phyloP scores from a whole-genome alignment of 2,113 vertebrate species.

The Scomber japonicus region DNA sequence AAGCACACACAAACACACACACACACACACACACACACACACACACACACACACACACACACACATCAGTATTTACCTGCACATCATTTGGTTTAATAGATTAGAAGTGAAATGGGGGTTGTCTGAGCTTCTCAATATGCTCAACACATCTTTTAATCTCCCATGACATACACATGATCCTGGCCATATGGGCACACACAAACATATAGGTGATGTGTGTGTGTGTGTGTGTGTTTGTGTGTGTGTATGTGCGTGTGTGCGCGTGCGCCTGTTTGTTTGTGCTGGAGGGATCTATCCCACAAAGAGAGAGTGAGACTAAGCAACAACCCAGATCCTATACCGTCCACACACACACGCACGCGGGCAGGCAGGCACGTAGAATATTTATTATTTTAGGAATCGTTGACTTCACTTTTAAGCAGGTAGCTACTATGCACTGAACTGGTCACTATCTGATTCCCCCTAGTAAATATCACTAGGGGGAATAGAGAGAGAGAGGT shows the following conservation, averaged over 20 bases:
- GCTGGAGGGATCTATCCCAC: too few species aligned
- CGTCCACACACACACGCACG: background rate
- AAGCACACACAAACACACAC: background rate
- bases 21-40: background rate
- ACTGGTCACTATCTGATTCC: background rate
- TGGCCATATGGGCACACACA: background rate
- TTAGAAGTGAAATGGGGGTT: background rate
- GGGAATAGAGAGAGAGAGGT: background rate
- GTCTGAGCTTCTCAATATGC: background rate
- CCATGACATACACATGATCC: background rate
- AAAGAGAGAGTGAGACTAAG: background rate
- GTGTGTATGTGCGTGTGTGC: too few species aligned
- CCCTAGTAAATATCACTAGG: background rate
- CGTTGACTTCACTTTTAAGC: background rate
- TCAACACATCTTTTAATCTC: background rate
- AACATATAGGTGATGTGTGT: too few species aligned
- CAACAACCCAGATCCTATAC: slow-evolving; percentile 16
- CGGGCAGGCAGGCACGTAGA: background rate
- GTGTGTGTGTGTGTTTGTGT: too few species aligned
- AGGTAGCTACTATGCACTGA: background rate
- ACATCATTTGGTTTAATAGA: background rate
- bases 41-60: background rate
- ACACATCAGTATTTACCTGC: background rate
- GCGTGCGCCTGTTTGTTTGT: too few species aligned
- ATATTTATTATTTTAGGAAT: background rate